phyloP scores from a whole-genome alignment of 2,888 invertebrate genomes.

The Aethes cnicana region DNA sequence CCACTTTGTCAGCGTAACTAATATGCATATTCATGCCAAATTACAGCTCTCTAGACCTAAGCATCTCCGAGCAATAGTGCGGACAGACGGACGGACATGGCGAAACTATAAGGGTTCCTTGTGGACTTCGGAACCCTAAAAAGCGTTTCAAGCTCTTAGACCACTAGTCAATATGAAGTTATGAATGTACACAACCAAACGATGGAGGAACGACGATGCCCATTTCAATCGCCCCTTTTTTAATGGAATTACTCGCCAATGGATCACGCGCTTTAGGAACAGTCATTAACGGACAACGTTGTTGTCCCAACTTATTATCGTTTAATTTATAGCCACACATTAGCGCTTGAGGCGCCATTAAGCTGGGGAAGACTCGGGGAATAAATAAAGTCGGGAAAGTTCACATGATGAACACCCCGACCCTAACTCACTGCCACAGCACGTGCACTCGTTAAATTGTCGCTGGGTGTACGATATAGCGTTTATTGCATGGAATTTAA shows the following conservation, averaged over 20 bases:
- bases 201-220: background rate
- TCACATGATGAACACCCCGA: constrained; percentile 61
- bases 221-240: constrained; percentile 12
- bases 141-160: too few species aligned
- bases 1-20: too few species aligned
- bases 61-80: too few species aligned
- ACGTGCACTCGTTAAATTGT: constrained; percentile 59
- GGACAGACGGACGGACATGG: too few species aligned
- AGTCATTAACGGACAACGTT: constrained; percentile 65
- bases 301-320: constrained; percentile 81
- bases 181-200: too few species aligned
- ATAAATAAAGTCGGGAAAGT: constrained; percentile 66
- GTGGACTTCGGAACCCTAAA: too few species aligned
- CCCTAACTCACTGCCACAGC: constrained; percentile 32
- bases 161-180: too few species aligned
- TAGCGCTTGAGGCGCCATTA: constrained; percentile 77
- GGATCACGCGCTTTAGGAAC: constrained; percentile 27
- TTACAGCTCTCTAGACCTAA: too few species aligned
- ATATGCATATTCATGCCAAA: too few species aligned
- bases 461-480: constrained; percentile 66
- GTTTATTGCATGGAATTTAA: constrained; percentile 62
- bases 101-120: too few species aligned
- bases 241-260: constrained; percentile 29
- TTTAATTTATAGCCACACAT: constrained; percentile 79
- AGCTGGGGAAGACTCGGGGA: constrained; percentile 58